Conservation (phyloP, 2,113 vertebrate genomes). For the Sprattus sprattus region DNA sequence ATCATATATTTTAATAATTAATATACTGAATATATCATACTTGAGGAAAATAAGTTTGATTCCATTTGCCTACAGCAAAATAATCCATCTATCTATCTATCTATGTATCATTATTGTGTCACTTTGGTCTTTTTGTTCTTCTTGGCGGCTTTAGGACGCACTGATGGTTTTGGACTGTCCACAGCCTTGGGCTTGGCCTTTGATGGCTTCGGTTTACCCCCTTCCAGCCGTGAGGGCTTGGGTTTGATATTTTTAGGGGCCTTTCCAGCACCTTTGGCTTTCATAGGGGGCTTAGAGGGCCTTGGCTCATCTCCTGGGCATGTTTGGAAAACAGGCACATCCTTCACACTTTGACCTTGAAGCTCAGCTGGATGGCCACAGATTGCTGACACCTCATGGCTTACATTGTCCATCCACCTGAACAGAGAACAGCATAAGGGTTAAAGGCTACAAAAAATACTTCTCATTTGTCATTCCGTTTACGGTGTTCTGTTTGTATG, state of each 20-base stretch:
- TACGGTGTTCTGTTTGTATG: neutral
- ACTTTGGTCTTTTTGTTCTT: conserved; percentile 51
- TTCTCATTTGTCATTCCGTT: neutral
- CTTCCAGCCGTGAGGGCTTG: conserved; percentile 40
- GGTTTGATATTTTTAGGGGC: conserved; percentile 47
- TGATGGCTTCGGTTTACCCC: conserved; percentile 33
- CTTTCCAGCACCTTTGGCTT: neutral
- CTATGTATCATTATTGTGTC: neutral
- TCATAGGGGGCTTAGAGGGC: conserved; percentile 7
- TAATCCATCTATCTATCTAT: too few species aligned
- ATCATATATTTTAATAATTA: accelerated
- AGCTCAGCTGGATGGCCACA: conserved; percentile 74
- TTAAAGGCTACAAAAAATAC: neutral
- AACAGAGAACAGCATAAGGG: conserved; percentile 17
- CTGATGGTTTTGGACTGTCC: conserved; percentile 34
- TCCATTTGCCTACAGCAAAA: neutral
- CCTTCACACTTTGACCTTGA: conserved; percentile 72
- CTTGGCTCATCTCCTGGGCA: conserved; percentile 66
- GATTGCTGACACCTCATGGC: conserved; percentile 71
- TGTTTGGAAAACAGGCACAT: conserved; percentile 68
- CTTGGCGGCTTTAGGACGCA: neutral
- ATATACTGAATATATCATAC: neutral
- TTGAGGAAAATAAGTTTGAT: neutral
- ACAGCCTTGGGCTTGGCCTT: conserved; percentile 30
- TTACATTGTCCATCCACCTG: conserved; percentile 85